These are phyloP conservation scores for Dendrocincla tyrannina DNA, from an alignment of 2,797 vertebrate genomes.

Conservation along the genomic window DNA sequence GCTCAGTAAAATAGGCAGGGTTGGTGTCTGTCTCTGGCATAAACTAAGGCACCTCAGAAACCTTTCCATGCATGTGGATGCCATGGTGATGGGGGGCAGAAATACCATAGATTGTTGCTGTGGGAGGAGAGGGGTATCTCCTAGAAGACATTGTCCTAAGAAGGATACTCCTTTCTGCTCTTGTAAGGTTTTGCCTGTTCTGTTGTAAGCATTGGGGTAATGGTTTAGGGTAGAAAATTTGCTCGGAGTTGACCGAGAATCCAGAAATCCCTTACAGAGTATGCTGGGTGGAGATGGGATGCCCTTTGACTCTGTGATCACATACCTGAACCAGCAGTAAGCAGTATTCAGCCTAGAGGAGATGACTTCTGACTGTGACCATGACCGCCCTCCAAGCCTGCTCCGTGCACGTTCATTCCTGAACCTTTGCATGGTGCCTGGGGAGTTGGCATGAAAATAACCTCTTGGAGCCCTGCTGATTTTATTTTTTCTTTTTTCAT, in stretches of 20 bases:
- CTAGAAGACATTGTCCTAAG: background rate
- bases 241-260: background rate
- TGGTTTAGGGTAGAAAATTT: background rate
- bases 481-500: background rate
- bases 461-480: background rate
- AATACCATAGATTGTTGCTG: background rate
- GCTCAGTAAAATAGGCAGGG: background rate
- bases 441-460: conserved; percentile 16
- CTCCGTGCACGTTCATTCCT: background rate
- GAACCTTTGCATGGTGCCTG: background rate
- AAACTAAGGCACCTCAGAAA: background rate
- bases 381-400: background rate
- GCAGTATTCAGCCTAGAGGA: background rate
- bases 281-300: background rate
- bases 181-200: background rate
- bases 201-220: background rate
- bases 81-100: background rate
- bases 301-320: background rate
- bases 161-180: background rate
- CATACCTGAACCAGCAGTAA: background rate
- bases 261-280: background rate
- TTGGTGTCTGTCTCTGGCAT: background rate
- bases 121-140: background rate
- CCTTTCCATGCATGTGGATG: background rate
- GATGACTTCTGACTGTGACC: background rate